These are phyloP conservation scores for Dryadula phaetusa DNA, from an alignment of 2,888 invertebrate genomes.

Conservation along the genomic window DNA sequence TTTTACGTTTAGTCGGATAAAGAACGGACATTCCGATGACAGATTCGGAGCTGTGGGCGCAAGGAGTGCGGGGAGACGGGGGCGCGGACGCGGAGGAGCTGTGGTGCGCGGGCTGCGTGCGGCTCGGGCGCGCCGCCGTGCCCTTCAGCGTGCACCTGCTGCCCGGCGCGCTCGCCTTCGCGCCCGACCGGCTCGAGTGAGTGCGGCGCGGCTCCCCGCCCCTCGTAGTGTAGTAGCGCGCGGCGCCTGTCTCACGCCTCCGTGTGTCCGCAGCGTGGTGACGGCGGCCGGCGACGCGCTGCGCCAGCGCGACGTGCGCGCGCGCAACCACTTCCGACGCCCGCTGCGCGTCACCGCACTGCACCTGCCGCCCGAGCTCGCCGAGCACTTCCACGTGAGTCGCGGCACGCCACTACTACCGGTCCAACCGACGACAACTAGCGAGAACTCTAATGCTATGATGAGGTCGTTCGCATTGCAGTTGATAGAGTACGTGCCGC, in stretches of 20 bases:
- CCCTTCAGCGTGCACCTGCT: slow-evolving; percentile 69
- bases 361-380: slow-evolving; percentile 53
- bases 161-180: slow-evolving; percentile 59
- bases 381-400: slow-evolving; percentile 60
- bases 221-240: no score
- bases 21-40: slow-evolving; percentile 16
- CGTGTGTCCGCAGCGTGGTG: slow-evolving; percentile 57
- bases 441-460: no score
- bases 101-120: slow-evolving; percentile 73
- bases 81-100: slow-evolving; percentile 48
- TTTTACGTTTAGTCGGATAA: not conserved
- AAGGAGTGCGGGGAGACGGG: slow-evolving; percentile 24
- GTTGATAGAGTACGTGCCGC: slow-evolving; percentile 53
- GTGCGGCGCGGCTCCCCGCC: slow-evolving; percentile 37
- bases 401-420: no score
- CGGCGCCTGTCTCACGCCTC: not conserved
- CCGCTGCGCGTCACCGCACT: slow-evolving; percentile 56
- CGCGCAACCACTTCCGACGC: slow-evolving; percentile 63
- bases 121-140: slow-evolving; percentile 63
- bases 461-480: slow-evolving; percentile 33
- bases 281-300: slow-evolving; percentile 52
- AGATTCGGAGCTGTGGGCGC: slow-evolving; percentile 67
- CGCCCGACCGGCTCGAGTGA: slow-evolving; percentile 56
- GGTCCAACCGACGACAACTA: no score
- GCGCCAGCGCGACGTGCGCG: slow-evolving; percentile 55